phyloP scores from a whole-genome alignment of 2,113 vertebrate species.

The Ictidomys tridecemlineatus region DNA sequence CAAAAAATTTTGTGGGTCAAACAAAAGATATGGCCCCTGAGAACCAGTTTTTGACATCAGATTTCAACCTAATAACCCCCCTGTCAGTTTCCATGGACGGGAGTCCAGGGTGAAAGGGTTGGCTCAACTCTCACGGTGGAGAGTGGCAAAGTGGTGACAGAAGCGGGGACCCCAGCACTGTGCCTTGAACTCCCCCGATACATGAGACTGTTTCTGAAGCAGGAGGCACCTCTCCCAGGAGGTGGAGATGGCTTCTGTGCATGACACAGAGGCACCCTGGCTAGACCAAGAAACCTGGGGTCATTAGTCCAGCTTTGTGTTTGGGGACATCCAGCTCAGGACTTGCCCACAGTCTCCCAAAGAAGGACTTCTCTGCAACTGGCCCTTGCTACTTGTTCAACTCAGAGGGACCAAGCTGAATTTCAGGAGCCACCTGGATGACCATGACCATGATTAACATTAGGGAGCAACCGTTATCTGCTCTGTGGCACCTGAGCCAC shows the following conservation, averaged over 20 bases:
- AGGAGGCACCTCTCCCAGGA: background rate
- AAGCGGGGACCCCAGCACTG: background rate
- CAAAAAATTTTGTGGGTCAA: background rate
- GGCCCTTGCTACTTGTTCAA: background rate
- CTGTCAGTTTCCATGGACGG: background rate
- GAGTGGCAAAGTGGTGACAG: too few species aligned
- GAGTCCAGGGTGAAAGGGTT: background rate
- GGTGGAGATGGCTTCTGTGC: background rate
- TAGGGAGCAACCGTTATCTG: background rate
- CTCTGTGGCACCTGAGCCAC: too few species aligned
- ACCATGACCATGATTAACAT: fast-evolving
- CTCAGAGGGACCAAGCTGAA: background rate
- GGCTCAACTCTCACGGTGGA: background rate
- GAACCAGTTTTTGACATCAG: background rate
- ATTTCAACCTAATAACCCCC: background rate
- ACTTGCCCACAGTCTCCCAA: background rate
- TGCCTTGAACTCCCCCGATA: background rate
- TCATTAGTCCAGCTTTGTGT: background rate
- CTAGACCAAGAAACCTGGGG: background rate
- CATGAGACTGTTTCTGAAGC: background rate
- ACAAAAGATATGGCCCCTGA: background rate
- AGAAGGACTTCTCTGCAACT: background rate
- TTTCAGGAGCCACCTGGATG: background rate
- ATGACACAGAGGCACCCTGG: background rate
- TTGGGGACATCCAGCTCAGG: background rate